Percentiles rank a stretch among this genome's conserved stretches.
These are phyloP conservation scores for Scomberomorus guttatus DNA, from an alignment of 2,797 vertebrate genomes.

Conservation along the genomic window DNA sequence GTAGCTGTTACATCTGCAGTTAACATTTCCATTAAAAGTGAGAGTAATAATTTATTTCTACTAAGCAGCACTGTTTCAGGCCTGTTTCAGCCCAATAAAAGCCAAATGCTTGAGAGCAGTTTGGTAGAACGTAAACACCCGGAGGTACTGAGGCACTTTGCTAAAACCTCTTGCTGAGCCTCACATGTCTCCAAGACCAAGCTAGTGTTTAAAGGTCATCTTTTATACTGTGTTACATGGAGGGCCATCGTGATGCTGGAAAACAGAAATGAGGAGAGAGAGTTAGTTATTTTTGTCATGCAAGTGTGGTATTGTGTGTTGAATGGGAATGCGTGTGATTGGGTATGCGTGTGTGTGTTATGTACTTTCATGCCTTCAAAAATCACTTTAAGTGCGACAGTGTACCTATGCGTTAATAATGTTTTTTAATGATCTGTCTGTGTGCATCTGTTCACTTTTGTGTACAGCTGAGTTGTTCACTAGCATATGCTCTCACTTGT, in stretches of 20 bases:
- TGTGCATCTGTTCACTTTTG: neutral
- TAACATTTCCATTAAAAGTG: neutral
- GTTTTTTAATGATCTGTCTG: neutral
- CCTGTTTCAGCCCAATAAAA: constrained; percentile 9
- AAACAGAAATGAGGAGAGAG: constrained; percentile 6
- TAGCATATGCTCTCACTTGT: neutral
- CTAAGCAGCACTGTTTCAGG: neutral
- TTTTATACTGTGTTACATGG: constrained; percentile 1
- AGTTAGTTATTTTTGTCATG: constrained; percentile 17
- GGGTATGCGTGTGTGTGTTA: neutral
- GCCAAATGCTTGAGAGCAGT: neutral
- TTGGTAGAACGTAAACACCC: constrained; percentile 11
- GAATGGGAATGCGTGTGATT: no score
- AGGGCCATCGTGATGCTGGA: constrained; percentile 1
- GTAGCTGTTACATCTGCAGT: neutral
- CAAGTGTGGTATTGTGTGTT: neutral
- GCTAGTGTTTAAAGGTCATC: constrained; percentile 31
- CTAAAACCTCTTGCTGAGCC: neutral
- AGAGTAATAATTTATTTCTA: neutral
- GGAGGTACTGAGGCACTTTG: neutral
- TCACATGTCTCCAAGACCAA: constrained; percentile 10
- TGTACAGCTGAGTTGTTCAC: neutral
- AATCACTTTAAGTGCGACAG: no score
- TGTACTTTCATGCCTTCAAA: no score
- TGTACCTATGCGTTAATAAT: neutral